Base-by-base conservation (phyloP, 2,888 invertebrate species). In the Sericinus montela region DNA sequence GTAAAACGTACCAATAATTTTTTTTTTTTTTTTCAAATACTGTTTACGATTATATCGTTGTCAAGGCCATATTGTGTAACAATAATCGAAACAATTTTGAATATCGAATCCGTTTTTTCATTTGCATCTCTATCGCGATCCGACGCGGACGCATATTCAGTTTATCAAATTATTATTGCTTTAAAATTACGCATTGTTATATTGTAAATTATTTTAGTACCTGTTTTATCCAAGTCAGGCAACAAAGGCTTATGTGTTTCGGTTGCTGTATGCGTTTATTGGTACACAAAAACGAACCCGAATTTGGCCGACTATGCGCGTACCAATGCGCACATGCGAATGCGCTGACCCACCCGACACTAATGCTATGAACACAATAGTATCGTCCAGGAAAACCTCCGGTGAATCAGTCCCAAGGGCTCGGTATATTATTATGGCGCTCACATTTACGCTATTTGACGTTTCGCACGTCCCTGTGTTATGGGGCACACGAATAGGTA, bases 351-450 rank as follows among this genome's bases (percentile, higher is more conserved):
- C 67, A 68, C 73, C 74, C 67, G 65, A 69, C 60, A 79, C 85
- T 84, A 76, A 72, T 63, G 72, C 68, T 69, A 69, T 42, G 69
- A 61, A 55, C 59, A 63, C 72, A 68, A 67, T 72, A 72, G 69
- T 56, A 58, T 56, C 60, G 67, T 72, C 71, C 83, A 78, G 82
- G 81, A 80, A 79, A 75, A 72, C 68, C 60, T 55, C 57, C 54
- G 47, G 53, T 55, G 57, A 60, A 52, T 40, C 44, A 51, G 54
- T 59, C 56, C 62, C 69, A 71, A 75, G 75, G 79, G 69, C 66
- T 56, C 14, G 11, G 3, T 53, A 48, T 68, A 81, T 83, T 82
- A 69, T 73, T 79, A 82, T 78, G 69, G 64, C 72, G 69, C 53
- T 48, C 43, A 51, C 42, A 43, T 38, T 42, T 46, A 29, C 37